These are phyloP conservation scores for Tetrax tetrax DNA, from an alignment of 2,113 vertebrate species.

Conservation along the genomic window DNA sequence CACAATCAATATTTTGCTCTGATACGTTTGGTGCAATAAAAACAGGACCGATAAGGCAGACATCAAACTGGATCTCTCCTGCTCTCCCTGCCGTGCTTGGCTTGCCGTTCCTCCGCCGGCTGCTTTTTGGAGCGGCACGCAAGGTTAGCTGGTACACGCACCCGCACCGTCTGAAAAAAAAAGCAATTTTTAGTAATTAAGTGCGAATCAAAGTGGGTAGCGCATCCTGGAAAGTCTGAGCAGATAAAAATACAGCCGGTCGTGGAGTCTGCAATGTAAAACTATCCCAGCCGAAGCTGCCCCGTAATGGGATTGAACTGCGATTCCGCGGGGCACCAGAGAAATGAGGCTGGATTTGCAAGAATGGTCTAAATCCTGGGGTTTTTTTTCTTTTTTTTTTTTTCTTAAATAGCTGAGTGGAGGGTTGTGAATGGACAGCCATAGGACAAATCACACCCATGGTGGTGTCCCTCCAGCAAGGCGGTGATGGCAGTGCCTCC, in stretches of 20 bases:
- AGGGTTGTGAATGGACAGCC: not conserved
- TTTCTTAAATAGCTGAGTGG: not conserved
- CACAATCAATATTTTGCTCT: slow-evolving; percentile 12
- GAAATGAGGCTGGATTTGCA: slow-evolving; percentile 11
- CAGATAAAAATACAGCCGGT: not conserved
- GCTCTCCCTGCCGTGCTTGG: not conserved
- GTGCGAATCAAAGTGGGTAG: not conserved
- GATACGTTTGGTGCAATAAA: not conserved
- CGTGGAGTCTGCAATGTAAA: not conserved
- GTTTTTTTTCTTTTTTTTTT: not conserved
- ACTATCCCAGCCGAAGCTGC: not conserved
- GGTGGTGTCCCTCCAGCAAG: fast-evolving
- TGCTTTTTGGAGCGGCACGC: not conserved
- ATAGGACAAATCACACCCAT: not conserved
- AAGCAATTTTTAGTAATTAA: not conserved
- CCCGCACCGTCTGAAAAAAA: not conserved
- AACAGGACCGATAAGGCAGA: not conserved
- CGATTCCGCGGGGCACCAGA: not conserved
- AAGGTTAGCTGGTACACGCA: not conserved
- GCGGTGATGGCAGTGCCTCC: fast-evolving
- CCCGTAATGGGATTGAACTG: not conserved
- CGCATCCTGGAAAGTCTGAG: not conserved
- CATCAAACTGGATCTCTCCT: not conserved
- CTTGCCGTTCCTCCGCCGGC: not conserved
- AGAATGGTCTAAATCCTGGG: not conserved